Evolutionary conservation across 1,140 invertebrate species (phyloP), one percentile per base, ranked within the genome.

Genomic region (Drosophila tropicalis): DNA sequence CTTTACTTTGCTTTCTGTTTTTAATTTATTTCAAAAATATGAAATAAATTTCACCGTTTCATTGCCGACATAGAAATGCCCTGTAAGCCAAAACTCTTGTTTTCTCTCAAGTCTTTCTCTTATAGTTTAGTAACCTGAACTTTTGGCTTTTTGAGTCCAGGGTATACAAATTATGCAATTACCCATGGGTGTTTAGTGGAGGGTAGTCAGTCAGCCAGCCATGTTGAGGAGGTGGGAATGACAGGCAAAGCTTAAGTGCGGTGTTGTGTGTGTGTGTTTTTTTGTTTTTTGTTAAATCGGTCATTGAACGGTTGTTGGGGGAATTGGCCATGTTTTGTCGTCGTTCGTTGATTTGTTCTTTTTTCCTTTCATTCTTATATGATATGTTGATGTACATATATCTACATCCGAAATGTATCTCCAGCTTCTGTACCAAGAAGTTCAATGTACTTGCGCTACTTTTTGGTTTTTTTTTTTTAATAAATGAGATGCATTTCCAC

Each of bases 131-230:
- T 5, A 29, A 29, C 5, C 29, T 29, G 1, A 29, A 29, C 29
- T 29, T 29, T 29, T 5, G 29, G 29, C 5, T 29, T 29, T 29
- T 6, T 29, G 2, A 25, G 22, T 47, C n/a, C 41, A 54, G 5
- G 58, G 56, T 70, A 63, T 65, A 62, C 25, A 70, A 78, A 78
- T 86, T 86, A 86, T 86, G 83, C 83, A 86, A 86, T 82, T 51
- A 67, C 57, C 57, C 9, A 19, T 36, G 15, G 22, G 1, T 29
- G n/a, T 13, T 3, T 3, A 12, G 3, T 12, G 10, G 9, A 22
- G 17, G n/a, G 19, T 22, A 22, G 25, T 29, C 25, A 29, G 29
- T 22, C 22, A 22, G 17, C 5, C 19, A 51, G 19, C n/a, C n/a
- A n/a, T n/a, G 19, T 9, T 4, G 25, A 47, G 13, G 12, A 32